Evolutionary conservation across 2,113 vertebrate species (phyloP).

Genomic region (Craseonycteris thonglongyai): DNA sequence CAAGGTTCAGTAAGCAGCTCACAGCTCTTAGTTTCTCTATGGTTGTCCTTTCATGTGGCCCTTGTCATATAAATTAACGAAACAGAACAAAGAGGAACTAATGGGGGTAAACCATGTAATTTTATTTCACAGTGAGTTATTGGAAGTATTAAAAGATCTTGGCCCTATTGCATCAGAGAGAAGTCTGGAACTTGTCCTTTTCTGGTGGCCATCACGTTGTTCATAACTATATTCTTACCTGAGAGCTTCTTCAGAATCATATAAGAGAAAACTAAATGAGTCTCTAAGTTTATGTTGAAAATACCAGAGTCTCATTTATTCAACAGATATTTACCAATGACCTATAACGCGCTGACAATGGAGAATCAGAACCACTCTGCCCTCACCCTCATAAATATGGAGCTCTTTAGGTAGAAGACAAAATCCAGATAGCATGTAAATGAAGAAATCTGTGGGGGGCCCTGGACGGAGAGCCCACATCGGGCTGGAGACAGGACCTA

Average conservation of each 20-base stretch:
- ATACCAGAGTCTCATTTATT: background rate
- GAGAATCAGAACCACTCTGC: background rate
- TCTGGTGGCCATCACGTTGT: background rate
- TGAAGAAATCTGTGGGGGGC: background rate
- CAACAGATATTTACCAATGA: background rate
- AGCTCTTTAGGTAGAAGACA: background rate
- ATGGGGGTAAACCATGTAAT: rapidly evolving
- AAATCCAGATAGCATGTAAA: too few relatives aligned
- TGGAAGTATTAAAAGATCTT: background rate
- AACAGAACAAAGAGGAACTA: background rate
- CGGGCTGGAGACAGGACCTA: background rate
- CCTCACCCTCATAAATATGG: background rate
- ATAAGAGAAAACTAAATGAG: background rate
- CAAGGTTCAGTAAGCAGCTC: background rate
- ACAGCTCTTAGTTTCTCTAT: background rate
- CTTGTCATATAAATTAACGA: background rate
- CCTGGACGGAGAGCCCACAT: background rate
- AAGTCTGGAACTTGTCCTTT: background rate
- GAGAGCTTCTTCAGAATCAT: background rate
- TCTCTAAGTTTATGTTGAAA: background rate
- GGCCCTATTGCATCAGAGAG: background rate
- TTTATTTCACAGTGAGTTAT: background rate
- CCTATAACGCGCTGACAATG: background rate
- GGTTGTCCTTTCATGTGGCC: background rate
- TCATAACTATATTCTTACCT: background rate